Evolutionary conservation across 2,797 vertebrate species (phyloP).

Genomic region (Cryptoprocta ferox): DNA sequence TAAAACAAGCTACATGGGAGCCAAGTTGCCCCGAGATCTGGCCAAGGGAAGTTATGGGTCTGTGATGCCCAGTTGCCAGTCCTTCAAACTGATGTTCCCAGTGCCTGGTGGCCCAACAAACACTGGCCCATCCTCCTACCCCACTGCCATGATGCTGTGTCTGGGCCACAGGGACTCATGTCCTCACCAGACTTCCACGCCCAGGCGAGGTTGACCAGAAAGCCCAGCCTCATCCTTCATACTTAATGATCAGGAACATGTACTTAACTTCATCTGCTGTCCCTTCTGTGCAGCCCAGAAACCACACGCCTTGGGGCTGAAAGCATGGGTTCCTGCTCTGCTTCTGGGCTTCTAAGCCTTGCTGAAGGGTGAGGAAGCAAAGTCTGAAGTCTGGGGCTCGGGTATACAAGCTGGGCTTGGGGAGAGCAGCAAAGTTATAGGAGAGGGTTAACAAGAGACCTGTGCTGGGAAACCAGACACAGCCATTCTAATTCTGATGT

Average conservation of each 20-base stretch:
- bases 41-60: neutral
- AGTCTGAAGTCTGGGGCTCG: too few species aligned
- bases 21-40: too few species aligned
- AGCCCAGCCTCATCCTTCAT: neutral
- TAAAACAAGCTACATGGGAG: neutral
- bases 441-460: neutral
- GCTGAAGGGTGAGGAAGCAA: rapidly evolving
- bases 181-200: neutral
- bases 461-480: neutral
- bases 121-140: neutral
- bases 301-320: neutral
- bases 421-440: rapidly evolving
- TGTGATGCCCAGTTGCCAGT: neutral
- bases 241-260: rapidly evolving
- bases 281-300: neutral
- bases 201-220: neutral
- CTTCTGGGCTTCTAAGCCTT: neutral
- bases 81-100: neutral
- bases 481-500: neutral
- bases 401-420: rapidly evolving
- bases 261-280: neutral
- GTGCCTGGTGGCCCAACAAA: neutral
- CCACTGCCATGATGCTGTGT: rapidly evolving
- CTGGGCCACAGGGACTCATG: rapidly evolving
- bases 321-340: rapidly evolving